Base-by-base conservation (phyloP, 2,113 vertebrate species). In the Sylvietta virens region DNA sequence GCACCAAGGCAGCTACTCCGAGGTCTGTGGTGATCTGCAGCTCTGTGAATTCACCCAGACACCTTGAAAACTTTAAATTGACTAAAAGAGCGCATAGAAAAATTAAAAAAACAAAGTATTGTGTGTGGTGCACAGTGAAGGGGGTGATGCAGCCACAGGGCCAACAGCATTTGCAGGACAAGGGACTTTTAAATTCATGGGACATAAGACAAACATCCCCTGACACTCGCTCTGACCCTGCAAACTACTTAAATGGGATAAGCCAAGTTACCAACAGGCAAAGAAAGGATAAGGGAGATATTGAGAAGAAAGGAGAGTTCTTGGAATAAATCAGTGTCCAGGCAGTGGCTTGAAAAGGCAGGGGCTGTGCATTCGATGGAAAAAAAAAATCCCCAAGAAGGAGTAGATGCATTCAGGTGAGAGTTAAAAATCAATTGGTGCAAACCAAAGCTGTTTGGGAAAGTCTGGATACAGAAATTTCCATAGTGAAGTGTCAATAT, bases 161-260 rank as follows among this genome's bases (percentile, higher is more conserved):
- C 37, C 60, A 85, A 13, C 48, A 66, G 65, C 35, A 35, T 74
- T 60, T 64, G 51, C 64, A 85, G 81, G 61, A 60, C 67, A 64
- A 72, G 44, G 60, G 26, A 23, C 65, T 95, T 89, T 61, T n/a
- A 87, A 89, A 92, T 94, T 86, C 94, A 96, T 84, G 66, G 77
- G 69, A 64, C 40, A 4, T 1, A 61, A 61, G 81, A 69, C 89
- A 96, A 95, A 95, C 73, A 91, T 62, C 37, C 44, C 78, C 23
- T 91, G 86, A 88, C 89, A 76, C 83, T 81, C 3, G 0, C 44
- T 87, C 67, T 94, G 86, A 96, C 86, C 86, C 89, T 91, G 86
- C 81, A 91, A 91, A 92, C 73, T 44, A 15, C 91, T 95, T 86
- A 47, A 71, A 27, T n/a, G 51, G 92, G 82, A 66, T 93, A 61